Percentiles rank a stretch among this genome's conserved stretches.
Evolutionary conservation across 2,797 vertebrate species (phyloP).

Genomic region (Lutjanus argentimaculatus): DNA sequence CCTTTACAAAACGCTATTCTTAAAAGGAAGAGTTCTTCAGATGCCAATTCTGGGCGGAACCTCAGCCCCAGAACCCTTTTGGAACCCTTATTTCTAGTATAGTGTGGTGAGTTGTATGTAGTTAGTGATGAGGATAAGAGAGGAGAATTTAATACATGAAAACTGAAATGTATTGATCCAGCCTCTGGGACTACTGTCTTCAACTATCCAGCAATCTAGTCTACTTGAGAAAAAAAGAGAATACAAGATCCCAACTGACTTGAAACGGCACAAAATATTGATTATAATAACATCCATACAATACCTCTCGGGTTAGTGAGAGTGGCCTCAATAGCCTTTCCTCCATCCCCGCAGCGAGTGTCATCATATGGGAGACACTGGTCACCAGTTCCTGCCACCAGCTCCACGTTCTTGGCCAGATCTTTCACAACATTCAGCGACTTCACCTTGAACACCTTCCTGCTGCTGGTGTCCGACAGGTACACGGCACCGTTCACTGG

Average conservation of each 20-base stretch:
- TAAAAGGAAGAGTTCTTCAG: too few relatives aligned
- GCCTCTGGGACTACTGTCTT: conserved; percentile 26
- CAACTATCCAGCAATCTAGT: conserved; percentile 20
- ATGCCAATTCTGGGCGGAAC: too few relatives aligned
- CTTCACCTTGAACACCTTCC: conserved; percentile 95
- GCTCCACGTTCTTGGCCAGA: conserved; percentile 95
- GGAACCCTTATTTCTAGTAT: too few relatives aligned
- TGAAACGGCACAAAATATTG: neutral
- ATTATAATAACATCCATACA: conserved; percentile 28
- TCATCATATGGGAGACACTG: conserved; percentile 99
- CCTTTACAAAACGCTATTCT: too few relatives aligned
- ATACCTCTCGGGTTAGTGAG: conserved; percentile 98
- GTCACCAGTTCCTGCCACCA: conserved; percentile 96
- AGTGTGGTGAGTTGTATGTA: neutral
- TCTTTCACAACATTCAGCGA: conserved; percentile 92
- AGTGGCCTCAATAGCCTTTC: conserved; percentile 95
- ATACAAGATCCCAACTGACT: conserved; percentile 7
- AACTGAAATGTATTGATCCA: conserved; percentile 64
- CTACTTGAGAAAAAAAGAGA: conserved; percentile 16
- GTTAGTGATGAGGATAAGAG: conserved; percentile 15
- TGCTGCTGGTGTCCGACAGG: conserved; percentile 97
- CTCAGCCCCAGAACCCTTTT: too few relatives aligned
- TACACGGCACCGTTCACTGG: conserved; percentile 93
- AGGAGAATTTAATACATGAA: conserved; percentile 51
- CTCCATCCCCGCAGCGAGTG: conserved; percentile 96